Evolutionary conservation across 2,113 vertebrate species (phyloP).

Genomic region (Felis catus): DNA sequence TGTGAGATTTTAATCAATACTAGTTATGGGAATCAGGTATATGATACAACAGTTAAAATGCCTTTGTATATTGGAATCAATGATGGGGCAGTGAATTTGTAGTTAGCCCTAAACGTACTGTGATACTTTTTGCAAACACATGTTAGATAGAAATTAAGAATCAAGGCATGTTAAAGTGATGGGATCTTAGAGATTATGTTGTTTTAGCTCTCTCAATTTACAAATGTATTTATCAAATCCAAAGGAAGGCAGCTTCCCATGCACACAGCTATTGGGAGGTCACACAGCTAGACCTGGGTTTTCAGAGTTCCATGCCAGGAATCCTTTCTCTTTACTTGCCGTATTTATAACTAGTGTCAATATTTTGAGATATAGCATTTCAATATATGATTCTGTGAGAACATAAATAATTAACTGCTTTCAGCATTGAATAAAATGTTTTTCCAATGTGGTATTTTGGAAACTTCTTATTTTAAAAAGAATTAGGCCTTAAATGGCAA

Average conservation of each 20-base stretch:
- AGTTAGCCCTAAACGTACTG: neutral
- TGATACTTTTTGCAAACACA: neutral
- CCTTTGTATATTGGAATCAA: neutral
- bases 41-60: neutral
- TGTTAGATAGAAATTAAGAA: conserved; percentile 23
- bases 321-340: neutral
- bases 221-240: neutral
- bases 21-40: neutral
- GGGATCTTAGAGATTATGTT: neutral
- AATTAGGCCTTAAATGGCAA: neutral
- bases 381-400: neutral
- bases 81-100: neutral
- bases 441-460: neutral
- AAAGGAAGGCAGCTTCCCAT: neutral
- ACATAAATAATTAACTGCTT: neutral
- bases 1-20: conserved; percentile 14
- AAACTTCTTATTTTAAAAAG: conserved; percentile 4
- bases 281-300: neutral
- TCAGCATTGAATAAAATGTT: neutral
- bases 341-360: neutral
- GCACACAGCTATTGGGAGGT: neutral
- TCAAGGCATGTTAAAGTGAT: neutral
- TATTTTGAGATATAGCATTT: neutral
- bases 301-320: neutral
- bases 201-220: neutral